Conservation (phyloP, 2,113 vertebrate genomes). For the Psilopogon haemacephalus region DNA sequence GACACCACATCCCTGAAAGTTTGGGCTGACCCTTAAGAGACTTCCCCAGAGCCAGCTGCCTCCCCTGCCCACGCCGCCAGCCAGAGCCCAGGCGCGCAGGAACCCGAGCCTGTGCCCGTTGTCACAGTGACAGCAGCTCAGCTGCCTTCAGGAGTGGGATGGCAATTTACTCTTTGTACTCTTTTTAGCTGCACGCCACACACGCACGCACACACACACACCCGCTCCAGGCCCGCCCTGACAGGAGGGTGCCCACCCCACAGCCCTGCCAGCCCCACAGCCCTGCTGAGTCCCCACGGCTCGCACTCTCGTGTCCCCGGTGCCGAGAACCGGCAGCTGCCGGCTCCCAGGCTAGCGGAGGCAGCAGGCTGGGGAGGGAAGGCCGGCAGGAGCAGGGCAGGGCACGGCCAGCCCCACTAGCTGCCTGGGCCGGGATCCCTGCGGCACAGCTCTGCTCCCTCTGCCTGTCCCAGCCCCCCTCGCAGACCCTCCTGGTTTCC, state of each 20-base stretch:
- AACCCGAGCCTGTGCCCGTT: slow-evolving; percentile 4
- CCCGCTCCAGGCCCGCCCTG: not conserved
- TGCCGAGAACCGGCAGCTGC: not conserved
- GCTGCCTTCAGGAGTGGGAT: slow-evolving; percentile 20
- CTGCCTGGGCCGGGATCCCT: not conserved
- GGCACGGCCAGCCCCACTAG: fast-evolving
- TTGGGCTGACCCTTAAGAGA: not conserved
- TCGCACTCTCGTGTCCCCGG: not conserved
- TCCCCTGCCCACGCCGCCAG: not conserved
- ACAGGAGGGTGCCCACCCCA: not conserved
- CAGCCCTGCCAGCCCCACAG: not conserved
- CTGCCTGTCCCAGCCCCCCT: not conserved
- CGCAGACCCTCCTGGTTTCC: not conserved
- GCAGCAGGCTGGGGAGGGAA: too few relatives aligned
- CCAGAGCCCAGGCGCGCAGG: not conserved
- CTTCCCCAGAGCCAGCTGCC: not conserved
- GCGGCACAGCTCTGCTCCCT: fast-evolving
- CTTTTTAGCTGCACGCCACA: not conserved
- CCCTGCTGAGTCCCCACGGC: not conserved
- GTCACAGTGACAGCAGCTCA: slow-evolving; percentile 50
- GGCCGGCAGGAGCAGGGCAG: not conserved
- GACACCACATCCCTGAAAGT: not conserved
- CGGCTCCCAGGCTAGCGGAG: fast-evolving
- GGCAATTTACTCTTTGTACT: slow-evolving; percentile 25
- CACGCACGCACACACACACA: not conserved